Evolutionary conservation across 2,113 vertebrate species (phyloP), one percentile per base, ranked within the genome.

Genomic region (Monarcha castaneiventris): DNA sequence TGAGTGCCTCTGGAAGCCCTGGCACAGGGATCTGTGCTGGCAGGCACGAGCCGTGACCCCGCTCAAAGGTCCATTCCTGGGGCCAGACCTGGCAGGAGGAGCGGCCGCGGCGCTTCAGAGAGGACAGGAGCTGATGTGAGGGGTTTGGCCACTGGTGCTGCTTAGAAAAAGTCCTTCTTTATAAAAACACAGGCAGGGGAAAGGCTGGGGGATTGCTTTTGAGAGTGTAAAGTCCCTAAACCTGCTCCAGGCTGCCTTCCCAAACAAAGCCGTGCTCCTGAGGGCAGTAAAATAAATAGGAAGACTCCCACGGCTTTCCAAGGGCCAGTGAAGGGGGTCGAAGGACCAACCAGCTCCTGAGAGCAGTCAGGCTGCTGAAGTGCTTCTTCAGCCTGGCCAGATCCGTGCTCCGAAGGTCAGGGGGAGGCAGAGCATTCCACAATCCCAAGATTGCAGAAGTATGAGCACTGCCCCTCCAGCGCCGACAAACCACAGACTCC

Each of bases 361-460:
- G 71, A 83, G 67, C 77, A 20, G 48, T 1, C 43, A 20, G 14
- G 58, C 85, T n/a, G 51, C 90, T 69, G 13, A 12, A 84, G 52
- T 2, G 76, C 90, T n/a, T 33, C n/a, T 44, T 11, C 63, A 37
- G 76, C 48, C 67, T 7, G 16, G 79, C 73, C 74, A 49, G 49
- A 52, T 10, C 89, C 73, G 1, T 4, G 80, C 80, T 64, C 9
- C 6, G 9, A 84, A 94, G 95, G 95, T 94, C 96, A 87, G 81
- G 75, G 86, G 85, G 85, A 91, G 72, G 92, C 93, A 96, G 78
- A 94, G 87, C 93, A 89, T 96, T 91, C 89, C 91, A 25, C 89
- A 80, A 43, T 15, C 29, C 89, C 94, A 64, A 87, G 93, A 88
- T 43, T 90, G 93, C 95, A 81, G 64, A 51, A 80, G 94, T 35